Evolutionary conservation across 2,888 invertebrate species (phyloP).

Genomic region (Ernsta delagoae): DNA sequence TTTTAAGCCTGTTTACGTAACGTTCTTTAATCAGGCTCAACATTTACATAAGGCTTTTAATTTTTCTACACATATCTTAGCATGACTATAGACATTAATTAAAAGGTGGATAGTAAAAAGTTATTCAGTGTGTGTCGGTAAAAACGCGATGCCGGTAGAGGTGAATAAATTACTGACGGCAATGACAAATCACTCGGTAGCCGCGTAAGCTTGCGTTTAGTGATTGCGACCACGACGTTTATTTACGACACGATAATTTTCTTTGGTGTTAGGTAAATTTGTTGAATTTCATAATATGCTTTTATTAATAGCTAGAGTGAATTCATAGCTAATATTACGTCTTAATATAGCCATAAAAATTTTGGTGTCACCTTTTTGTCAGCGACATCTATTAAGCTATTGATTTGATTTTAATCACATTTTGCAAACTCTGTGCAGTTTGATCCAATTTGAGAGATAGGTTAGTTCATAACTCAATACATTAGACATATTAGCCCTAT

Average conservation of each 20-base stretch:
- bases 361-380: no score
- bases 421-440: no score
- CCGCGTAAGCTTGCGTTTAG: conserved; percentile 32
- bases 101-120: conserved; percentile 57
- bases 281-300: no score
- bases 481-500: no score
- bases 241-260: neutral
- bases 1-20: conserved; percentile 24
- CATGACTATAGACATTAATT: conserved; percentile 60
- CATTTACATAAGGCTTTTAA: conserved; percentile 20
- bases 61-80: conserved; percentile 41
- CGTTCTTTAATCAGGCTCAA: conserved; percentile 14
- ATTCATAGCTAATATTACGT: no score
- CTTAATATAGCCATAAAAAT: no score
- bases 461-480: no score
- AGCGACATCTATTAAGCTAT: no score
- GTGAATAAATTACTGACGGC: conserved; percentile 49
- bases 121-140: conserved; percentile 55
- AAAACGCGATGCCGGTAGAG: conserved; percentile 47
- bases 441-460: no score
- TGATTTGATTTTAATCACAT: no score
- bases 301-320: no score
- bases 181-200: conserved; percentile 50
- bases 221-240: conserved; percentile 12
- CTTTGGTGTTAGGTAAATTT: no score